Conservation (phyloP, 2,888 invertebrate species). For the Trisateles emortualis region DNA sequence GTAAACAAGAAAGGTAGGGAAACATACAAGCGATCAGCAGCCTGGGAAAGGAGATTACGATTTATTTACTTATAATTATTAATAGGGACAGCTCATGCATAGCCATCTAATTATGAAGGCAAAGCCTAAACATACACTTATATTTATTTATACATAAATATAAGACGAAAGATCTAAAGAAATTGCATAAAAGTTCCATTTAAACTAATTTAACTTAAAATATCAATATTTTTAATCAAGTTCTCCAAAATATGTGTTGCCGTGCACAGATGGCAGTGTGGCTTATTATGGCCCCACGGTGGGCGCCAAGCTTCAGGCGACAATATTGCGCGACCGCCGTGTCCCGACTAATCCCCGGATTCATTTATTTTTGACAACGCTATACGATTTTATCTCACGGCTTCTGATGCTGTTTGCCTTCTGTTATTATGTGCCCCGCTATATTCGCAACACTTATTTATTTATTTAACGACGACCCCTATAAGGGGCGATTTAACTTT, state of each 20-base stretch:
- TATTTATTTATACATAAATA: too few species aligned
- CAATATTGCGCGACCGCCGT: constrained; percentile 83
- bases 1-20: too few species aligned
- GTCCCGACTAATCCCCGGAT: constrained; percentile 85
- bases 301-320: constrained; percentile 77
- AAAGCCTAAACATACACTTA: too few species aligned
- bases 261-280: constrained; percentile 52
- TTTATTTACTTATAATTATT: too few species aligned
- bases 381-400: constrained; percentile 87
- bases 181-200: background rate
- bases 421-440: constrained; percentile 83
- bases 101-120: too few species aligned
- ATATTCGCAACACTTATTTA: constrained; percentile 84
- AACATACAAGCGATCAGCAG: too few species aligned
- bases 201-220: background rate
- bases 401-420: constrained; percentile 87
- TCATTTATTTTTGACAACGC: constrained; percentile 88
- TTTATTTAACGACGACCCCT: constrained; percentile 81
- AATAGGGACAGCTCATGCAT: too few species aligned
- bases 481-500: constrained; percentile 79
- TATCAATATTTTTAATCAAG: constrained; percentile 42
- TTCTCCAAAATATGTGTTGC: constrained; percentile 40
- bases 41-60: too few species aligned
- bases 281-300: constrained; percentile 78
- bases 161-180: too few species aligned